These are phyloP conservation scores for Charadrius vociferus DNA, from an alignment of 2,113 vertebrate genomes.

Conservation along the genomic window DNA sequence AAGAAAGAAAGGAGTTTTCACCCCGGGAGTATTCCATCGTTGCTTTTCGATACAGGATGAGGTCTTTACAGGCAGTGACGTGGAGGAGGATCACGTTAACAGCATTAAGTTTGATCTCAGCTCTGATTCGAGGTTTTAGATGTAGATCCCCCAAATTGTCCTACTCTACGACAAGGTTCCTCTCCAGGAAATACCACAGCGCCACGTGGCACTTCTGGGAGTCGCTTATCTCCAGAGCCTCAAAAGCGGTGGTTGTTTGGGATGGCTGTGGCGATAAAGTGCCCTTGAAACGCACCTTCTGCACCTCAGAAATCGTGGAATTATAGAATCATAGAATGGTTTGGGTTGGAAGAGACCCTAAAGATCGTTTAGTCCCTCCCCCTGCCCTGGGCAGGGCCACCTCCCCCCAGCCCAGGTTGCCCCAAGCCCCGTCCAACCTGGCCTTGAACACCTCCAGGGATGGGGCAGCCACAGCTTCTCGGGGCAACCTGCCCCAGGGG, in stretches of 20 bases:
- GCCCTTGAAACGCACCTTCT: background rate
- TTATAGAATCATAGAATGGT: too few relatives aligned
- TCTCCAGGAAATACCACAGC: fast-evolving
- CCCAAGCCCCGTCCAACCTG: too few relatives aligned
- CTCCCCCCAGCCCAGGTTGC: too few relatives aligned
- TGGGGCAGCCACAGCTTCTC: too few relatives aligned
- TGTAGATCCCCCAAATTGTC: background rate
- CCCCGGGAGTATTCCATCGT: fast-evolving
- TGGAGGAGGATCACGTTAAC: fast-evolving
- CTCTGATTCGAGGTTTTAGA: background rate
- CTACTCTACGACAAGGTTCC: background rate
- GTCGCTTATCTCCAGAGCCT: background rate
- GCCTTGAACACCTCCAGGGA: too few relatives aligned
- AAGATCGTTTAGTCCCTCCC: too few relatives aligned
- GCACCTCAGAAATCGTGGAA: background rate
- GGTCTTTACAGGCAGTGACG: fast-evolving
- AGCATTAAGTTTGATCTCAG: background rate
- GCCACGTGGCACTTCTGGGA: background rate
- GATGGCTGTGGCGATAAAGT: fast-evolving
- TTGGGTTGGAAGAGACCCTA: too few relatives aligned
- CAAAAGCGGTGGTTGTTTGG: fast-evolving
- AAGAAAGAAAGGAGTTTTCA: fast-evolving
- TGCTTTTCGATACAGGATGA: fast-evolving
- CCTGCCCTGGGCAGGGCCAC: too few relatives aligned
- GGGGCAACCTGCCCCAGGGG: too few relatives aligned